Base-by-base conservation (phyloP, 2,113 vertebrate species). In the Paratilapia polleni region DNA sequence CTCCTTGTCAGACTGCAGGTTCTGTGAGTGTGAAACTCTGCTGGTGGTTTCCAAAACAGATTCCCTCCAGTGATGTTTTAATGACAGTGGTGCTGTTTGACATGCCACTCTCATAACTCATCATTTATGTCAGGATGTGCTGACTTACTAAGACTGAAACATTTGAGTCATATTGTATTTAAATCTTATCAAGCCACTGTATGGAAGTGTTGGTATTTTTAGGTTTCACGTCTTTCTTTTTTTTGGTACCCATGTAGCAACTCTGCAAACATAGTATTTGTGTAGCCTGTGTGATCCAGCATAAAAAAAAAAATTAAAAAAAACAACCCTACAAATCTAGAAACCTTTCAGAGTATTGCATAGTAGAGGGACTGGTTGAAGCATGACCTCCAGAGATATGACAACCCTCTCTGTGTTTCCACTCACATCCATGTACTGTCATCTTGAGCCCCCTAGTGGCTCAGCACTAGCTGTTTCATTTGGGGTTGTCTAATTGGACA, bases 371-470 rank as follows among this genome's bases (percentile, higher is more conserved):
- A 26, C 20, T 34, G 10, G 36, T 38, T 58, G 57, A 10, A n/a
- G 38, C 38, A 19, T n/a, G 49, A 36, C 8, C 52, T 26, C 13
- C n/a, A 36, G 54, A 26, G 54, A 78, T 7, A 38, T 20, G 28
- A 38, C 62, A 64, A 58, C 63, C 19, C 11, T 28, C 14, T 74
- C 22, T 24, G 24, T 73, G 62, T 78, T 49, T 74, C 22, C 14
- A 49, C 58, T 52, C 7, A 20, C 22, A 62, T 28, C 7, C 3
- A 34, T 66, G 38, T 26, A 7, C 17, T 83, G 58, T 81, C 70
- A 22, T 75, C 9, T 54, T 38, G 77, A 38, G 66, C 87, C 89
- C 66, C 49, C 90, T 89, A 81, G 89, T 92, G 86, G 90, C 4
- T 19, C 47, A 20, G 13, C 17, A 56, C 12, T 6, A 36, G 36